Base-by-base conservation (phyloP, 2,113 vertebrate genomes). In the Toxotes jaculatrix region DNA sequence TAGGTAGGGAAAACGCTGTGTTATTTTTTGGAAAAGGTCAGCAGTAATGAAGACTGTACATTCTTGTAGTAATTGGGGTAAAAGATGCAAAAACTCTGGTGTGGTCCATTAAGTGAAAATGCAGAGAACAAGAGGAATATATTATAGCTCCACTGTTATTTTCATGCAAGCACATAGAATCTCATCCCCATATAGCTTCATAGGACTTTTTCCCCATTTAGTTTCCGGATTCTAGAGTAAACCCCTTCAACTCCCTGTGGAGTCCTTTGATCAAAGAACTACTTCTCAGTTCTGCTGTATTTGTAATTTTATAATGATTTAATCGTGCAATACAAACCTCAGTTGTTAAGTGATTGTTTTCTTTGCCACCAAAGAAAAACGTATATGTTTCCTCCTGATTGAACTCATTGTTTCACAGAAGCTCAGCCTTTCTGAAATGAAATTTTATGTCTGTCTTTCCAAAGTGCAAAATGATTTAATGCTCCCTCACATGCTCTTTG, bases 11-110 rank as follows among this genome's bases (percentile, higher is more conserved):
- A 73, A 72, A 66, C 21, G 10, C 60, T 36, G 10, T 59, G 69
- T 31, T 65, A 77, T 59, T 71, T 43, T 67, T 67, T 3, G 59
- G 83, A 63, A 92, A 93, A 91, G 89, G 88, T 92, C 89, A 89
- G 85, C 66, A 11, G 62, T 84, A 88, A 90, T 85, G 82, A 86
- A 79, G 51, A 61, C 74, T 76, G 71, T 69, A 64, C 62, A 65
- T 74, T 72, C 68, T 67, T 63, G 71, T 70, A 23, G 70, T 89
- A 91, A 91, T 88, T 93, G 87, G 81, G 69, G 60, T 84, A 83
- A 90, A 87, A 81, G 49, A 88, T 83, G 69, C 61, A 60, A 45
- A 76, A 73, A 83, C 53, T 74, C 32, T 65, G 43, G 63, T 65
- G 64, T 60, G 66, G 66, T 77, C 66, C 65, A 85, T 84, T 75